Base-by-base conservation (phyloP, 1,140 invertebrate genomes). In the Nephila pilipes region DNA sequence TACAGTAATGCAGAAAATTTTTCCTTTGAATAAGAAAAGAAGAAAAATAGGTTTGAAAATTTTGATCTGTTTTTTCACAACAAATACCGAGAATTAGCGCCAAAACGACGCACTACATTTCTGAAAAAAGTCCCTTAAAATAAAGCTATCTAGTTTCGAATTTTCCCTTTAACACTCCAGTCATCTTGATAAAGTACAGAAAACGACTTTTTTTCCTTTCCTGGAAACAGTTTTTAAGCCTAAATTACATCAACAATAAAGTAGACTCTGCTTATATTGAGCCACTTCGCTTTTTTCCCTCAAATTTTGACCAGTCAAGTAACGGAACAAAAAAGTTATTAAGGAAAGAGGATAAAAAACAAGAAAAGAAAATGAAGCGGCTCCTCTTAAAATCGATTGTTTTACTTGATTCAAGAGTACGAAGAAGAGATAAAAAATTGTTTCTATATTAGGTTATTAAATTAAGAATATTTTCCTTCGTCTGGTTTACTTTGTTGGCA, bases 321-420 rank as follows among this genome's bases (percentile, higher is more conserved):
- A 75, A 75, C 29, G 69, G 29, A 75, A 75, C 29, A 29, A 75
- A 36, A 75, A 75, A 75, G 69, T 75, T 75, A 75, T 75, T 75
- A 75, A 75, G 29, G 29, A 32, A 75, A 75, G 29, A 75, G 29
- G 14, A 75, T 22, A 32, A 36, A 36, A 32, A 75, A 75, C 1
- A 36, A 36, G 18, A 6, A 20, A 75, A 75, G 32, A 69, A 75
- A 75, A 36, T 0, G 69, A 29, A 29, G 6, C 18, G 3, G 69
- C 25, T 20, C 29, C 2, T 75, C 18, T 75, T 75, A 75, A 65
- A 36, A 75, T 75, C 69, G 32, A 75, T 75, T 75, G 69, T 75
- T 75, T 75, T 18, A 32, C 25, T 75, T 75, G 3, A 75, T 16
- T 5, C 29, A 75, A 75, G 29, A 75, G 29, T 32, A 14, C 36